These are phyloP conservation scores for Troides helena DNA, from an alignment of 2,888 invertebrate genomes.

Conservation along the genomic window DNA sequence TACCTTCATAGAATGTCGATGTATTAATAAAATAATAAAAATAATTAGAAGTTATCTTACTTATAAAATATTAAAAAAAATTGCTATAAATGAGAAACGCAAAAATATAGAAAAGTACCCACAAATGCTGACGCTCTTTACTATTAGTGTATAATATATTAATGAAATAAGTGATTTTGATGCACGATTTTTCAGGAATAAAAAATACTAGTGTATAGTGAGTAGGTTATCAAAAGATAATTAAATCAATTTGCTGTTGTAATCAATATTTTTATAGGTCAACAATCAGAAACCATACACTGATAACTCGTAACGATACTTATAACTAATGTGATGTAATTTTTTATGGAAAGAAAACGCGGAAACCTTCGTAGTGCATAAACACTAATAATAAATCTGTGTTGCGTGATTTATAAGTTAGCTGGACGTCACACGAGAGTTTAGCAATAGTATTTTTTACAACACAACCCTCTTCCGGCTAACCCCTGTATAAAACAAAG, in stretches of 20 bases:
- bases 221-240: neutral
- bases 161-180: neutral
- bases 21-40: neutral
- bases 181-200: neutral
- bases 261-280: neutral
- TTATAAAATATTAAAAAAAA: too few species aligned
- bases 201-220: neutral
- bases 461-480: neutral
- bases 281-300: conserved; percentile 1
- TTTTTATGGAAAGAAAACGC: conserved; percentile 12
- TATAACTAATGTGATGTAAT: conserved; percentile 12
- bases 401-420: conserved; percentile 12
- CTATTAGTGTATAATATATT: too few species aligned
- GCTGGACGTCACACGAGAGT: neutral
- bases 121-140: too few species aligned
- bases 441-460: neutral
- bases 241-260: neutral
- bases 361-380: conserved; percentile 18
- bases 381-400: conserved; percentile 12
- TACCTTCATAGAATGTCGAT: neutral
- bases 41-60: too few species aligned
- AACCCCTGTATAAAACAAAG: neutral
- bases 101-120: too few species aligned
- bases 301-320: conserved; percentile 2
- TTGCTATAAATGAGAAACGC: too few species aligned